Percentiles rank a stretch among this genome's conserved stretches.
Evolutionary conservation across 2,797 vertebrate genomes (phyloP).

Genomic region (Clarias laeviceps): DNA sequence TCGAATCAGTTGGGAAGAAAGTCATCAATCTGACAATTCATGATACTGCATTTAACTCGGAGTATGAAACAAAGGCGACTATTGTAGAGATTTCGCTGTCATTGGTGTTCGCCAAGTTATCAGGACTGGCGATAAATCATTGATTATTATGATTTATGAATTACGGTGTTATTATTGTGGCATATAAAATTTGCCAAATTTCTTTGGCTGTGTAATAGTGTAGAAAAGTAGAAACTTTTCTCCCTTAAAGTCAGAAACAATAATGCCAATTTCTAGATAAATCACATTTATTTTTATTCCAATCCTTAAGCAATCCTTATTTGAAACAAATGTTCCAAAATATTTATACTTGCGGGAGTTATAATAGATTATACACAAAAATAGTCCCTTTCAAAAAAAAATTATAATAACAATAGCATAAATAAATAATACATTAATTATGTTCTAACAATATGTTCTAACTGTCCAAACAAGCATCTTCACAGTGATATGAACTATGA

Average conservation of each 20-base stretch:
- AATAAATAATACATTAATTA: neutral
- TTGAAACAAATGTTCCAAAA: neutral
- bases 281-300: neutral
- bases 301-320: neutral
- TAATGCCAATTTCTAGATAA: neutral
- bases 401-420: too few species aligned
- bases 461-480: neutral
- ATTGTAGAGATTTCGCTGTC: neutral
- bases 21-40: neutral
- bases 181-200: too few species aligned
- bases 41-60: neutral
- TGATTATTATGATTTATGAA: too few species aligned
- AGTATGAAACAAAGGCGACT: too few species aligned
- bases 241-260: too few species aligned
- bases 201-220: too few species aligned
- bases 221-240: too few species aligned
- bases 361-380: too few species aligned
- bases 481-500: neutral
- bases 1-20: neutral
- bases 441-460: neutral
- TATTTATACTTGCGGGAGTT: neutral
- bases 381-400: too few species aligned
- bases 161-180: too few species aligned
- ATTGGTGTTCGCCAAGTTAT: neutral
- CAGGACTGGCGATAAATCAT: neutral